A percentile compares a stretch with the other conserved stretches of the same genome.
These are phyloP conservation scores for Nephrocerus scutellatus DNA, from an alignment of 2,888 invertebrate species.

Conservation along the genomic window DNA sequence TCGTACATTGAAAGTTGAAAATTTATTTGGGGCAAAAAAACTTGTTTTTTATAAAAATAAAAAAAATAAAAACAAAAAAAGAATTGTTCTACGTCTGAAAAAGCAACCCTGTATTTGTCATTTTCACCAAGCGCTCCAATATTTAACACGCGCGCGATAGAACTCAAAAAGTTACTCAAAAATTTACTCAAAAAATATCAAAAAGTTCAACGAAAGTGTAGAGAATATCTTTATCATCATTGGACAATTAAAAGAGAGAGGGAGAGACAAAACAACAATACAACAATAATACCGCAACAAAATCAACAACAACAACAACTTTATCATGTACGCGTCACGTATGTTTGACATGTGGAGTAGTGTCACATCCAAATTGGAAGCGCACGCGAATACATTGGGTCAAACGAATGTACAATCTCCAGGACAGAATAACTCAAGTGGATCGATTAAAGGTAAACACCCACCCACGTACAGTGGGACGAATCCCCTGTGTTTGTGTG, in stretches of 20 bases:
- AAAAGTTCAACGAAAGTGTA: too few species aligned
- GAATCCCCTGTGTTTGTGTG: too few species aligned
- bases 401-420: slow-evolving; percentile 49
- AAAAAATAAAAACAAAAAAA: slow-evolving; percentile 6
- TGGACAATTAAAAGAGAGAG: too few species aligned
- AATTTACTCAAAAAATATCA: too few species aligned
- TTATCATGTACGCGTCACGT: slow-evolving; percentile 50
- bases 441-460: slow-evolving; percentile 50
- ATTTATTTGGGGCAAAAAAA: too few species aligned
- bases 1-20: too few species aligned
- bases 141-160: too few species aligned
- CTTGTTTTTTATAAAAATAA: slow-evolving; percentile 5
- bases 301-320: slow-evolving; percentile 10
- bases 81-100: slow-evolving; percentile 2
- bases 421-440: slow-evolving; percentile 48
- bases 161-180: too few species aligned
- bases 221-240: too few species aligned
- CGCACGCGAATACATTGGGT: slow-evolving; percentile 48
- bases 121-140: too few species aligned
- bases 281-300: slow-evolving; percentile 1
- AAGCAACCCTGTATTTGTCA: too few species aligned
- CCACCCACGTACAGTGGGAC: too few species aligned
- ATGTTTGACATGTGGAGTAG: slow-evolving; percentile 51
- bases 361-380: slow-evolving; percentile 49
- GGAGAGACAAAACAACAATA: slow-evolving; percentile 10